Base-by-base conservation (phyloP, 2,888 invertebrate genomes). In the Lasioglossum marginatum region DNA sequence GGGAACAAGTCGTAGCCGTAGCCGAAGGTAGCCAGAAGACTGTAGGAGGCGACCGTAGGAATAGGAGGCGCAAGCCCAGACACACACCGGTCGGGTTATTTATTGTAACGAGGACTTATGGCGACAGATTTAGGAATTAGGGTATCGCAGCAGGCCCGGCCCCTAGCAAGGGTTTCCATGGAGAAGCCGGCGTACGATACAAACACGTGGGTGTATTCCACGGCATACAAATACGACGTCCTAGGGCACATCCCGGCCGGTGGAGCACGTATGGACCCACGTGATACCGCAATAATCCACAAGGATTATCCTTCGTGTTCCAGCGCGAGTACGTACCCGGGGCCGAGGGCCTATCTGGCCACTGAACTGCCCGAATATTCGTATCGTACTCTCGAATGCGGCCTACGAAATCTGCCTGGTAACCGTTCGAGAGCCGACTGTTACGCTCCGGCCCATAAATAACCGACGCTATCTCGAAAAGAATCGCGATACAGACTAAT, bases 111-210 rank as follows among this genome's bases (percentile, higher is more conserved):
- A 95, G 95, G 95, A 95, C 95, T 95, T 95, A 95, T 95, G 95
- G 95, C 95, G 95, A 95, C 95, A 95, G 95, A 95, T 95, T 95
- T 95, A 94, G 95, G 95, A 95, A 95, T 95, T 95, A 95, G 95
- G 95, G 95, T 95, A 95, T 95, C 94, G 94, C 95, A 93, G 93
- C 93, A 93, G 93, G 93, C 92, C 93, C 94, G 93, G 93, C 92
- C 93, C 92, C 92, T 90, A 89, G 93, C 92, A 93, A 92, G 93
- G 93, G 93, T 92, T 92, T 93, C 93, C 93, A 93, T 93, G 93
- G 93, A 93, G 91, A 91, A 86, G 66, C 90, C 85, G 60, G 10
- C 52, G 90, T 86, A 88, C 91, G 91, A 92, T 92, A 91, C 91
- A 91, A 90, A 89, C 91, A 88, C 92, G 88, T 91, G 89, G 90